Evolutionary conservation across 2,797 vertebrate species (phyloP).

Genomic region (Podargus strigoides): DNA sequence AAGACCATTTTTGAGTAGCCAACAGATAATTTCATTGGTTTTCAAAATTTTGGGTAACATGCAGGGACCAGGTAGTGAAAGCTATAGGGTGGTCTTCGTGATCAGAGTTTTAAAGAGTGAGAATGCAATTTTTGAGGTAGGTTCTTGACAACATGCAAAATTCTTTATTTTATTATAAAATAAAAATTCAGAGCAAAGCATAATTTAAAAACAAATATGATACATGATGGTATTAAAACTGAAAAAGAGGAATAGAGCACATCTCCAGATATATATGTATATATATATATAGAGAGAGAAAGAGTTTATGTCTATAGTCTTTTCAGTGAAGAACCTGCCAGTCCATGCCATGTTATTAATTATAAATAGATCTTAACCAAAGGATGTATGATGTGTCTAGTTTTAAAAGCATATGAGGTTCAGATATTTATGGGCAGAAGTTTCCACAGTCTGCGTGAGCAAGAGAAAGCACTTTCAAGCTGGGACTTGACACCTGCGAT

Average conservation of each 20-base stretch:
- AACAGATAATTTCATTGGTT: not conserved
- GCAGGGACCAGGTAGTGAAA: not conserved
- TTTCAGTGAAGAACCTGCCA: constrained; percentile 22
- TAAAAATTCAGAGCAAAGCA: constrained; percentile 6
- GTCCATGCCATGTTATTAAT: constrained; percentile 30
- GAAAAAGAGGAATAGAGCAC: not conserved
- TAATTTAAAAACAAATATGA: constrained; percentile 24
- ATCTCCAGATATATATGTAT: not conserved
- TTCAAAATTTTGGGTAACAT: not conserved
- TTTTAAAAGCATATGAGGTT: constrained; percentile 51
- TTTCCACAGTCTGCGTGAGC: constrained; percentile 30
- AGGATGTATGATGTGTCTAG: constrained; percentile 39
- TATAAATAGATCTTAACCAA: constrained; percentile 52
- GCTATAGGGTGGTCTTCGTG: not conserved
- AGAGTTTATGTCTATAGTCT: not conserved
- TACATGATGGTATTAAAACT: constrained; percentile 27
- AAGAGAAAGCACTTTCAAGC: constrained; percentile 51
- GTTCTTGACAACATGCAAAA: not conserved
- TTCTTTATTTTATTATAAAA: not conserved
- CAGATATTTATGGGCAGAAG: constrained; percentile 56
- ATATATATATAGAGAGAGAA: not conserved
- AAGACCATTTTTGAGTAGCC: not conserved
- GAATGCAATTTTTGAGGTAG: not conserved
- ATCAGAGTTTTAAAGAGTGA: not conserved
- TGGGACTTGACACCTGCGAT: constrained; percentile 28